Conservation (phyloP, 2,797 vertebrate species). For the Chelon auratus region DNA sequence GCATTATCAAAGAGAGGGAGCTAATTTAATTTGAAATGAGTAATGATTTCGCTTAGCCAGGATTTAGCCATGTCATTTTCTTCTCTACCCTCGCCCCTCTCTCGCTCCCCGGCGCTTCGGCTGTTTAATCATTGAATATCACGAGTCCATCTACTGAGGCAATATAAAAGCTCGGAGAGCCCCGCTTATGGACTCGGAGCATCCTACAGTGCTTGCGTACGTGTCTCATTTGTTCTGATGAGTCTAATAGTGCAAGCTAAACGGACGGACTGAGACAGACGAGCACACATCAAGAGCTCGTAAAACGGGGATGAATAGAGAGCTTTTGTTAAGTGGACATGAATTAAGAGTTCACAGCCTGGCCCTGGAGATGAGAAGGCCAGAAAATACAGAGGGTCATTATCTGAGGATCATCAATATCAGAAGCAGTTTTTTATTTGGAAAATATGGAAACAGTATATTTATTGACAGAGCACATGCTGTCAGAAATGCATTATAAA, state of each 20-base stretch:
- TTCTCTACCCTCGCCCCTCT: constrained; percentile 3
- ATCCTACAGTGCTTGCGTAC: constrained; percentile 1
- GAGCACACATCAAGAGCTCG: constrained; percentile 21
- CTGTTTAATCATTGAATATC: constrained; percentile 66
- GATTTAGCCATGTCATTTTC: constrained; percentile 49
- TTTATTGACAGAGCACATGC: not conserved
- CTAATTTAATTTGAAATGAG: constrained; percentile 70
- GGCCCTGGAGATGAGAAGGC: not conserved
- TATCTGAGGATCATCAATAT: not conserved
- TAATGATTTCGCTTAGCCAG: constrained; percentile 53
- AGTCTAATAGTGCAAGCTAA: constrained; percentile 59
- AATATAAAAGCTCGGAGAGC: constrained; percentile 44
- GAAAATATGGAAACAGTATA: not conserved
- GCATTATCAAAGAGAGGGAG: constrained; percentile 54
- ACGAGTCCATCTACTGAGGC: constrained; percentile 47
- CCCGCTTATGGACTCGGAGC: constrained; percentile 22
- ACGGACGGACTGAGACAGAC: constrained; percentile 45
- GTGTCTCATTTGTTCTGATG: constrained; percentile 59
- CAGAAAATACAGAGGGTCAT: not conserved
- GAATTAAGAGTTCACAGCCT: constrained; percentile 10
- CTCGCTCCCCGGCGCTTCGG: constrained; percentile 13
- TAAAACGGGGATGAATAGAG: constrained; percentile 32
- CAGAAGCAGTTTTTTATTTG: not conserved
- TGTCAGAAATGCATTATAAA: not conserved
- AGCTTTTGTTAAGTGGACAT: constrained; percentile 23